Base-by-base conservation (phyloP, 1,140 invertebrate species). In the Drosophila murphyi region DNA sequence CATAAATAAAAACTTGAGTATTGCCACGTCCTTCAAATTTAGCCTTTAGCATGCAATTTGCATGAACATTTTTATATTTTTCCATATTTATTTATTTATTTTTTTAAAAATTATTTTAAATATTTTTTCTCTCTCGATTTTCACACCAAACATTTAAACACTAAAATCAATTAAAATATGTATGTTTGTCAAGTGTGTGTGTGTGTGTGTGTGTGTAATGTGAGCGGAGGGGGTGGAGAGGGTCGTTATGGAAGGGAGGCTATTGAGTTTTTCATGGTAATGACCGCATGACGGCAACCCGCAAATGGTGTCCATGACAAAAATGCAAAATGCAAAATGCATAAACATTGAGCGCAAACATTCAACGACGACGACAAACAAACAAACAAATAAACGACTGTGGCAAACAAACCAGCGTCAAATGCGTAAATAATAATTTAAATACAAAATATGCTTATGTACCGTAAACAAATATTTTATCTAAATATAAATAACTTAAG, bases 81-180 rank as follows among this genome's bases (percentile, higher is more conserved):
- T 72, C 43, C 69, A 78, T 78, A 62, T 45, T 50, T 61, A 5
- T 34, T 43, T 20, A 20, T 20, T 59, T 67, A n/a, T 81, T 62
- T 72, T 59, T 73, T 64, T 71, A 52, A 39, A 39, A 39, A 10
- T 3, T 0, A 39, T n/a, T 20, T 20, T 20, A n/a, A 43, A 34
- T 29, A 6, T 50, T 50, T 67, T 50, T 20, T 31, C 35, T 48
- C 20, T 20, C 47, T 12, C 10, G 39, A n/a, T 32, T 88, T 88
- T 82, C 78, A 81, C 82, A 82, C 72, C 80, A 86, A 87, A 86
- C 82, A 86, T 82, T 71, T 63, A 73, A 76, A 76, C 75, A 65
- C 43, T 31, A 80, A 87, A 88, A 87, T 88, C 82, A 87, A 87
- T 87, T 87, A 88, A 87, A 78, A 87, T 76, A 71, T 88, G 76